phyloP scores from a whole-genome alignment of 2,888 invertebrate genomes.

The Tenthredo livida region DNA sequence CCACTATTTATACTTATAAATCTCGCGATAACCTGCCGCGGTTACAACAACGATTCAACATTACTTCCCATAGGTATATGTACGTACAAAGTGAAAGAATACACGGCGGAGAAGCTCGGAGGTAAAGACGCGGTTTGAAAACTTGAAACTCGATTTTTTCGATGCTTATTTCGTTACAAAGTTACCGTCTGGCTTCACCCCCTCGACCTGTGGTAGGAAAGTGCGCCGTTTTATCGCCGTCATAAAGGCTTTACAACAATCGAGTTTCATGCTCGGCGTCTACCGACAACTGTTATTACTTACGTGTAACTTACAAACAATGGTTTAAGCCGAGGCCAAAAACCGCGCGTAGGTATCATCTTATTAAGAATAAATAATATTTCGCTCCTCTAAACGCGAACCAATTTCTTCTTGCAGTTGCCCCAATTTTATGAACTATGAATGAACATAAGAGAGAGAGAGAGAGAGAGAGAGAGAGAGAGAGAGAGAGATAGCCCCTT shows the following conservation, averaged over 20 bases:
- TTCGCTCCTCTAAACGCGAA: neutral
- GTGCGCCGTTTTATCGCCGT: slow-evolving; percentile 49
- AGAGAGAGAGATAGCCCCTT: too few species aligned
- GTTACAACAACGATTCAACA: neutral
- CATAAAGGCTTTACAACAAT: slow-evolving; percentile 52
- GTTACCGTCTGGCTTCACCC: slow-evolving; percentile 57
- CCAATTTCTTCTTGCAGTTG: slow-evolving; percentile 5
- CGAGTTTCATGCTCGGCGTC: slow-evolving; percentile 46
- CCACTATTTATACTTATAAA: slow-evolving; percentile 15
- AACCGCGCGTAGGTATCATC: slow-evolving; percentile 15
- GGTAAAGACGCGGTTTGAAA: slow-evolving; percentile 50
- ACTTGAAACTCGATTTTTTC: slow-evolving; percentile 63
- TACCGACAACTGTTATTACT: slow-evolving; percentile 51
- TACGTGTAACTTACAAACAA: slow-evolving; percentile 49
- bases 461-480: too few species aligned
- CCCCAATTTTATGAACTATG: neutral
- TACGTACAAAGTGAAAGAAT: neutral
- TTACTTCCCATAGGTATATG: neutral
- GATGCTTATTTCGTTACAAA: slow-evolving; percentile 68
- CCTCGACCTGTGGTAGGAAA: slow-evolving; percentile 21
- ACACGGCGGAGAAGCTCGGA: neutral
- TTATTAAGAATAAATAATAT: neutral
- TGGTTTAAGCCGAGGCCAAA: slow-evolving; percentile 20
- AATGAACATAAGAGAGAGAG: too few species aligned
- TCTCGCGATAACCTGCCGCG: slow-evolving; percentile 43